A percentile compares a stretch with the other conserved stretches of the same genome.
Evolutionary conservation across 2,113 vertebrate species (phyloP).

Genomic region (Alligator sinensis): DNA sequence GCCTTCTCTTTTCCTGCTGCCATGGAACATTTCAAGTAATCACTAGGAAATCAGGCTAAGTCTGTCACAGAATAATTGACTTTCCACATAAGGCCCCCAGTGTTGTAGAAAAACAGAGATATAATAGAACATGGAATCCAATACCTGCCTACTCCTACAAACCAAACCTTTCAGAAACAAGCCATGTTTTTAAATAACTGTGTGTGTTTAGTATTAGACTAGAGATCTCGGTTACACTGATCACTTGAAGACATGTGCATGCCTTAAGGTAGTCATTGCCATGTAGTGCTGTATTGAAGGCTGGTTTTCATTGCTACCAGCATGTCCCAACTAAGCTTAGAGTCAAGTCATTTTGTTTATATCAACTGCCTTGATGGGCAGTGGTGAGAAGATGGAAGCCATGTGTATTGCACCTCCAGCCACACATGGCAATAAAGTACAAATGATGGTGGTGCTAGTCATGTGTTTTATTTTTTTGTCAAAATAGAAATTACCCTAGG

Average conservation of each 20-base stretch:
- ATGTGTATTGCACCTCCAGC: accelerated
- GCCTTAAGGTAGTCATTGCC: not conserved
- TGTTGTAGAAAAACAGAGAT: accelerated
- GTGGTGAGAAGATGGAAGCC: accelerated
- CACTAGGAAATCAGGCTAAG: not conserved
- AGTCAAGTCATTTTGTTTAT: not conserved
- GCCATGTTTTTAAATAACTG: not conserved
- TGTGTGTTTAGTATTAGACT: accelerated
- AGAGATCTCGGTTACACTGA: not conserved
- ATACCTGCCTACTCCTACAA: not conserved
- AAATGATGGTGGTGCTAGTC: not conserved
- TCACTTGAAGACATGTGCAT: not conserved
- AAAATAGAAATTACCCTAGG: not conserved
- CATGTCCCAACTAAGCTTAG: not conserved
- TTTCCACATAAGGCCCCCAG: not conserved
- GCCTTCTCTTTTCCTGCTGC: not conserved
- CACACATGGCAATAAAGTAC: not conserved
- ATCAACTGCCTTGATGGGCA: not conserved
- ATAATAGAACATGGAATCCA: not conserved
- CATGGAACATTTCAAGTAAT: not conserved
- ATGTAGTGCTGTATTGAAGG: not conserved
- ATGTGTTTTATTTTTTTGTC: not conserved
- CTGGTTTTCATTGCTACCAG: not conserved
- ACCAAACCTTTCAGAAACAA: not conserved
- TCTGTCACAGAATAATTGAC: not conserved